Evolutionary conservation across 2,797 vertebrate species (phyloP).

Genomic region (Hapalemur alaotrensis): DNA sequence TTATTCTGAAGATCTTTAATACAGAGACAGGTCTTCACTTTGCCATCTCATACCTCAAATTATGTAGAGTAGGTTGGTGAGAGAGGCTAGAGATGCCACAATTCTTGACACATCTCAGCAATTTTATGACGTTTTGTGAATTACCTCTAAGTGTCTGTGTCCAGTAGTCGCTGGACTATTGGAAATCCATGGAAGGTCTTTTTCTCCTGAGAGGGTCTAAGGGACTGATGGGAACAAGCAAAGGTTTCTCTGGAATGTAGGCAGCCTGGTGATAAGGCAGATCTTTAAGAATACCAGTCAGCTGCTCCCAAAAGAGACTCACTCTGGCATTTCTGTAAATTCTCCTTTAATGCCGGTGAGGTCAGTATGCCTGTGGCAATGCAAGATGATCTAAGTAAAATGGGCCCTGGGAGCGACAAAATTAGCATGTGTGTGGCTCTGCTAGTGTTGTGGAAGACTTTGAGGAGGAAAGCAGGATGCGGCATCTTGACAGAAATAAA

Average conservation of each 20-base stretch:
- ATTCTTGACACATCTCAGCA: neutral
- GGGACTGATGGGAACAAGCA: neutral
- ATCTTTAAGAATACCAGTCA: conserved; percentile 22
- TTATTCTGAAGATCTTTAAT: neutral
- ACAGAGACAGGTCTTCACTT: neutral
- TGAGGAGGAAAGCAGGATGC: neutral
- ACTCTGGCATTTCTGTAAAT: conserved; percentile 45
- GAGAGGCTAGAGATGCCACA: neutral
- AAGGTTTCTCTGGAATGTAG: neutral
- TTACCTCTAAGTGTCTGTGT: neutral
- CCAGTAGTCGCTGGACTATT: neutral
- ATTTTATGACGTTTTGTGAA: neutral
- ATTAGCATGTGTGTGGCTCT: neutral
- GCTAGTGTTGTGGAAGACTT: neutral
- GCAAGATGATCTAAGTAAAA: conserved; percentile 28
- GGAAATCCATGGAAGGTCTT: neutral
- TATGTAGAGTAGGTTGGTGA: neutral
- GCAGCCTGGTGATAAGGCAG: neutral
- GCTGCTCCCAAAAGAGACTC: neutral
- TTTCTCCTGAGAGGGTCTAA: neutral
- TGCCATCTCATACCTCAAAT: neutral
- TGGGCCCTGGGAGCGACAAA: conserved; percentile 40
- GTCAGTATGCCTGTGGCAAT: conserved; percentile 2
- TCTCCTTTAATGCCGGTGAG: neutral
- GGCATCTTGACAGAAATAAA: conserved; percentile 15